Percentiles rank a stretch among this genome's conserved stretches.
phyloP scores from a whole-genome alignment of 2,797 vertebrate genomes.

The Chromis chromis region DNA sequence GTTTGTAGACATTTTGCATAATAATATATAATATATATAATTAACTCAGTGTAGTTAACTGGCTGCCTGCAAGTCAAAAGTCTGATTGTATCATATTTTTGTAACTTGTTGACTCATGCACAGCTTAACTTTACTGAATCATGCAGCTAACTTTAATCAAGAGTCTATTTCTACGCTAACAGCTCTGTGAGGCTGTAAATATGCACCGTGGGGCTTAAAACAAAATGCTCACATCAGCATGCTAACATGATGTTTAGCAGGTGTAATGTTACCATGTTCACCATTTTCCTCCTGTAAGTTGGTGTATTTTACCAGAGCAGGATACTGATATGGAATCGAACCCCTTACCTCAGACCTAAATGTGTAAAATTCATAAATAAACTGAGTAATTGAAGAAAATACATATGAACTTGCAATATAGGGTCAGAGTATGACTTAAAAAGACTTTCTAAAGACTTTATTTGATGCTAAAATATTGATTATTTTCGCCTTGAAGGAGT shows the following conservation, averaged over 20 bases:
- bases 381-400: constrained; percentile 16
- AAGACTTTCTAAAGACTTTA: constrained; percentile 60
- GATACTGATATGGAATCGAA: constrained; percentile 71
- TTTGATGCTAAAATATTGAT: constrained; percentile 61
- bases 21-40: background rate
- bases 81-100: background rate
- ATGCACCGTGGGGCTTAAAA: no score
- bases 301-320: constrained; percentile 15
- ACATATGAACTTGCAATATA: constrained; percentile 44
- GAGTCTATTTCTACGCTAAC: background rate
- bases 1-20: background rate
- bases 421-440: constrained; percentile 53
- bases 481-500: constrained; percentile 62
- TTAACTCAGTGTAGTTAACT: background rate
- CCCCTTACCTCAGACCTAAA: constrained; percentile 40
- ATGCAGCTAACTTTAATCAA: background rate
- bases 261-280: no score
- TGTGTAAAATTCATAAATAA: constrained; percentile 59
- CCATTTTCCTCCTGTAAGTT: no score
- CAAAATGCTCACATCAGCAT: no score
- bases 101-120: background rate
- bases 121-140: background rate
- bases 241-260: no score
- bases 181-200: background rate
- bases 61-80: background rate